Conservation (phyloP, 2,113 vertebrate species). For the Tachysurus fulvidraco region DNA sequence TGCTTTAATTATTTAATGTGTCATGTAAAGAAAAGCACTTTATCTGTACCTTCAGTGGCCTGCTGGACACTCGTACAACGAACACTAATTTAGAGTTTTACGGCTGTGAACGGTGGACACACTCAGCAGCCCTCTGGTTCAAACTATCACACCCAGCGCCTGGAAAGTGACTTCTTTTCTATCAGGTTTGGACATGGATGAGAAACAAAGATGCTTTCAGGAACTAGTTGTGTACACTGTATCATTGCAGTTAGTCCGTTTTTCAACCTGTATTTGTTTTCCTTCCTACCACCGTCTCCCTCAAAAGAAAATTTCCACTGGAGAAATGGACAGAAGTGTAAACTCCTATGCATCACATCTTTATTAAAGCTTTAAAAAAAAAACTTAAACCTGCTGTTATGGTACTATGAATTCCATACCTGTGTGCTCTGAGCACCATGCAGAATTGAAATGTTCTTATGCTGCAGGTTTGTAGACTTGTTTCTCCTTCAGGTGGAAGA, state of each 20-base stretch:
- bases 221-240: conserved; percentile 71
- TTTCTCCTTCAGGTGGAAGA: conserved; percentile 44
- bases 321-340: conserved; percentile 63
- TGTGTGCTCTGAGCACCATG: conserved; percentile 33
- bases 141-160: conserved; percentile 62
- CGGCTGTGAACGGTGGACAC: conserved; percentile 65
- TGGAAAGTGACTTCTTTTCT: conserved; percentile 61
- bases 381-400: conserved; percentile 59
- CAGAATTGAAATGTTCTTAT: background rate
- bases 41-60: conserved; percentile 82
- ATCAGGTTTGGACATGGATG: conserved; percentile 55
- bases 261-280: conserved; percentile 49
- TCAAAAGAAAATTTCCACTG: conserved; percentile 66
- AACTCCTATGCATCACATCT: conserved; percentile 67
- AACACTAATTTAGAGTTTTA: conserved; percentile 66
- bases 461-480: conserved; percentile 10
- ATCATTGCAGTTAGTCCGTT: conserved; percentile 63
- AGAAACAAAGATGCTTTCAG: conserved; percentile 50
- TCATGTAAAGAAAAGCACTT: conserved; percentile 78
- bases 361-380: conserved; percentile 73
- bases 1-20: conserved; percentile 77
- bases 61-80: conserved; percentile 73
- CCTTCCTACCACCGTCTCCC: conserved; percentile 36
- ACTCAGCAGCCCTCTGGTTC: conserved; percentile 59
- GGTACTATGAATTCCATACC: conserved; percentile 73